Conservation (phyloP, 2,888 invertebrate species). For the Malthinus flaveolus region DNA sequence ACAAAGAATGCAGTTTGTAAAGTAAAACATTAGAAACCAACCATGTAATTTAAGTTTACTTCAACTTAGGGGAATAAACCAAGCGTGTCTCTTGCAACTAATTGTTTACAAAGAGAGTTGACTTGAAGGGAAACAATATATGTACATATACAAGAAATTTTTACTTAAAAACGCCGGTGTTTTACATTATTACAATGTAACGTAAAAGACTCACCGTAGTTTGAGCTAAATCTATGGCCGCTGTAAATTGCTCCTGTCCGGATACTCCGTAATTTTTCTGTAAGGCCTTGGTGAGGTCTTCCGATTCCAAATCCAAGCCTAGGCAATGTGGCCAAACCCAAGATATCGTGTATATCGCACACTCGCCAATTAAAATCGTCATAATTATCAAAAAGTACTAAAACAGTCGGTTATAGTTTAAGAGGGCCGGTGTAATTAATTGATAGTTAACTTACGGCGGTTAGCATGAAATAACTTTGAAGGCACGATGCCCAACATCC, state of each 20-base stretch:
- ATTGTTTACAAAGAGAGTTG: too few relatives aligned
- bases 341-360: conserved; percentile 70
- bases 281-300: conserved; percentile 70
- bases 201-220: conserved; percentile 55
- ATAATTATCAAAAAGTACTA: conserved; percentile 75
- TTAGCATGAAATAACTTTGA: conserved; percentile 73
- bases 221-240: conserved; percentile 79
- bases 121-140: too few relatives aligned
- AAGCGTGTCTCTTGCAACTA: too few relatives aligned
- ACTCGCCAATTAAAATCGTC: conserved; percentile 68
- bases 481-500: conserved; percentile 84
- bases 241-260: conserved; percentile 75
- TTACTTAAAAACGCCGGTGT: too few relatives aligned
- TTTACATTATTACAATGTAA: not conserved
- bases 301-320: conserved; percentile 69
- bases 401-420: conserved; percentile 35
- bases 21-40: too few relatives aligned
- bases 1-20: too few relatives aligned
- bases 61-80: too few relatives aligned
- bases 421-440: not conserved
- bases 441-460: conserved; percentile 63
- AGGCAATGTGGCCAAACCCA: conserved; percentile 78
- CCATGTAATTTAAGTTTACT: too few relatives aligned
- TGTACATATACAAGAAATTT: too few relatives aligned
- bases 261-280: conserved; percentile 79